Conservation (phyloP, 2,888 invertebrate genomes). For the Pegoplata infirma region DNA sequence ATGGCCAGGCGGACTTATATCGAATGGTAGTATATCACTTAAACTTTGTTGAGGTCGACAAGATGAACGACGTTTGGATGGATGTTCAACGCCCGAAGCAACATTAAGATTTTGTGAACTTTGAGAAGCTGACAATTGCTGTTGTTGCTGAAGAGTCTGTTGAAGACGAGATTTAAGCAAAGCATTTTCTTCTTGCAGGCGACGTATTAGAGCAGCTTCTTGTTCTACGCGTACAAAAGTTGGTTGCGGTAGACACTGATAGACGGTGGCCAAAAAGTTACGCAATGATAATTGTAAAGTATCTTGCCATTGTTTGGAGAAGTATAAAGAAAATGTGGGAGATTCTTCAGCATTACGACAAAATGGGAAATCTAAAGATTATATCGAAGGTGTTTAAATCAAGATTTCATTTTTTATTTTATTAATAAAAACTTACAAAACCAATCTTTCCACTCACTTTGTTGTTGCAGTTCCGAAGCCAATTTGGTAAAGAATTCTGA, state of each 20-base stretch:
- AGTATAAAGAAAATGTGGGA: slow-evolving; percentile 91
- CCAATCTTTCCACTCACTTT: slow-evolving; percentile 98
- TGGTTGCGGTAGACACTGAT: slow-evolving; percentile 91
- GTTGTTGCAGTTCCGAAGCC: slow-evolving; percentile 91
- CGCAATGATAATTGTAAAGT: slow-evolving; percentile 92
- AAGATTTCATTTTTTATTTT: background rate
- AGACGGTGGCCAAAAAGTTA: slow-evolving; percentile 94
- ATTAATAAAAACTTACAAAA: slow-evolving; percentile 86
- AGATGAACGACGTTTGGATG: slow-evolving; percentile 69
- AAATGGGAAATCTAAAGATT: slow-evolving; percentile 96
- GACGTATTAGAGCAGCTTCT: slow-evolving; percentile 87
- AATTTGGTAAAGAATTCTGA: slow-evolving; percentile 93
- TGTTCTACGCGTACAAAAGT: slow-evolving; percentile 91
- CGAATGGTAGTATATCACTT: slow-evolving; percentile 82
- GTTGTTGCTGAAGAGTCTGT: slow-evolving; percentile 71
- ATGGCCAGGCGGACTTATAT: slow-evolving; percentile 86
- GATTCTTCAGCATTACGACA: slow-evolving; percentile 95
- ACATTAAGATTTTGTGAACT: slow-evolving; percentile 64
- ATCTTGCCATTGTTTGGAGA: slow-evolving; percentile 97
- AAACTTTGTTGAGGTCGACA: slow-evolving; percentile 80
- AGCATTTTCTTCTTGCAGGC: slow-evolving; percentile 91
- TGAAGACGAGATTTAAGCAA: slow-evolving; percentile 80
- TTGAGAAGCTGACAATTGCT: slow-evolving; percentile 61
- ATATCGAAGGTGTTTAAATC: no score
- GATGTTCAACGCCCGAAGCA: slow-evolving; percentile 47